Base-by-base conservation (phyloP, 2,888 invertebrate genomes). In the Pollenia griseotomentosa region DNA sequence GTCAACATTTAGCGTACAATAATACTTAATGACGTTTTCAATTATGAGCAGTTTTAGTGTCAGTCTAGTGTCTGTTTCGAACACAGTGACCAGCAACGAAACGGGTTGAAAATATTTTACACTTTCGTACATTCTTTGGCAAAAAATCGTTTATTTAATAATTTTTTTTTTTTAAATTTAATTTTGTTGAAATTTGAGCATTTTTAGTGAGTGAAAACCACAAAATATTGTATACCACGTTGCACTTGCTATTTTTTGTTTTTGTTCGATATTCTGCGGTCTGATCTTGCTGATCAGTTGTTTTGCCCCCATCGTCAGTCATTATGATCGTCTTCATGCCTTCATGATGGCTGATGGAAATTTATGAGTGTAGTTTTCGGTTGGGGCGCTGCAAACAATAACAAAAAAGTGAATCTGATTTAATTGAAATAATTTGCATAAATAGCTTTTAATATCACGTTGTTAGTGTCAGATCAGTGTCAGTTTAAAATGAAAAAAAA, bases 21-120 rank as follows among this genome's bases (percentile, higher is more conserved):
- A 77, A 77, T 57, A 85, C 65, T 81, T 84, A 84, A 87, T 87
- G 87, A 87, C 84, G 87, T 87, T 84, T 87, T 84, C 84, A 84
- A 82, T 84, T 78, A 81, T 87, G 63, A 84, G 81, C 63, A 81
- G 84, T 78, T 78, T 81, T 84, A 87, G 87, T 84, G 87, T 82
- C 84, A 84, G 87, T 82, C 81, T 84, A 77, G 73, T 81, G 71
- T 82, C 87, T 84, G 84, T 74, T 68, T 59, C 68, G 84, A 68
- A 75, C 74, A 84, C 79, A 83, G 70, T 79, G 79, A 53, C 66
- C 65, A 77, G 55, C 61, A 83, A 73, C 80, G 68, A 53, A 61
- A 74, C 77, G 80, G 73, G 79, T 86, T 83, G 61, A 44, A 48
- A 57, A 23, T 14, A 66, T 33, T 55, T 33, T 23, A n/a, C 5